phyloP scores from a whole-genome alignment of 2,888 invertebrate species.

The Tachina lurida region DNA sequence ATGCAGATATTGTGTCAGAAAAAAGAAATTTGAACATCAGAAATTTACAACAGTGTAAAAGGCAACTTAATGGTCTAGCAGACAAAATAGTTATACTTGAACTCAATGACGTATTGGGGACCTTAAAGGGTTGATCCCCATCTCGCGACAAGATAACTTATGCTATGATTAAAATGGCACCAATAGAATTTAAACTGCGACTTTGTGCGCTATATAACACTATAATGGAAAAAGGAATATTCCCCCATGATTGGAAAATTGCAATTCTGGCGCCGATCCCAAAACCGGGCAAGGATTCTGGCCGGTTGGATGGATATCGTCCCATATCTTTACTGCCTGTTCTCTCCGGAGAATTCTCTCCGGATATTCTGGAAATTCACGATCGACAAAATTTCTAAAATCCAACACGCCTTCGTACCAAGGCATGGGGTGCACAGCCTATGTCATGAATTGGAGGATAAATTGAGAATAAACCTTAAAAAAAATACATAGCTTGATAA shows the following conservation, averaged over 20 bases:
- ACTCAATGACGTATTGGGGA: background rate
- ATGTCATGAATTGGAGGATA: slow-evolving; percentile 2
- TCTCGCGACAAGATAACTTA: slow-evolving; percentile 1
- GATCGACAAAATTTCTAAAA: background rate
- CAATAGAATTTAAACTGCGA: background rate
- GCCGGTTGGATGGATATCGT: background rate
- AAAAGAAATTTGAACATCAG: slow-evolving; percentile 1
- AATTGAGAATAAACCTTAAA: background rate
- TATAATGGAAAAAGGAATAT: background rate
- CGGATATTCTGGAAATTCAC: slow-evolving; percentile 13
- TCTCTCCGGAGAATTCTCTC: too few relatives aligned
- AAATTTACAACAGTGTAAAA: background rate
- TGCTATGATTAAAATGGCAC: background rate
- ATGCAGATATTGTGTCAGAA: background rate
- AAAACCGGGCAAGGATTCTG: slow-evolving; percentile 3
- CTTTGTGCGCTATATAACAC: background rate
- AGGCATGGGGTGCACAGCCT: slow-evolving; percentile 13
- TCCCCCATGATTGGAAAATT: slow-evolving; percentile 25
- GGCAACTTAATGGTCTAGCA: background rate
- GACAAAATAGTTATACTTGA: background rate
- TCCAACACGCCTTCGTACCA: slow-evolving; percentile 11
- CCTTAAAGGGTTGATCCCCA: background rate
- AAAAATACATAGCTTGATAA: background rate
- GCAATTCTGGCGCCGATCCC: slow-evolving; percentile 10
- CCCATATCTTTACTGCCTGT: too few relatives aligned